A percentile compares a stretch with the other conserved stretches of the same genome.
Evolutionary conservation across 2,797 vertebrate species (phyloP).

Genomic region (Smutsia gigantea): DNA sequence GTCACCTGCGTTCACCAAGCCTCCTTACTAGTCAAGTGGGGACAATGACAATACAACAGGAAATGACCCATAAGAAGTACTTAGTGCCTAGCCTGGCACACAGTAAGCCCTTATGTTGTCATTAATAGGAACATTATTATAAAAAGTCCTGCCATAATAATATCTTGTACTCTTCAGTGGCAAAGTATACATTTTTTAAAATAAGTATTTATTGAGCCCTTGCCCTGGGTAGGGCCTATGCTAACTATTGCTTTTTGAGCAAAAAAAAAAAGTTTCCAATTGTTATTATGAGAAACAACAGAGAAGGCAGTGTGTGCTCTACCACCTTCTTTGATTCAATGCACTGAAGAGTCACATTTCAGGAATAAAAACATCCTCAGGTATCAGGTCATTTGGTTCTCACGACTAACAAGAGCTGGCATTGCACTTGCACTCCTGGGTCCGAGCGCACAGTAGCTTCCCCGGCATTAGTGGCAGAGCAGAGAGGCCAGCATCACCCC

Average conservation of each 20-base stretch:
- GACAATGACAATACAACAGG: no score
- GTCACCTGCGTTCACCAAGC: not conserved
- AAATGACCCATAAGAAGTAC: not conserved
- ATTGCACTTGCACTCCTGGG: no score
- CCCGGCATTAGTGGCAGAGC: not conserved
- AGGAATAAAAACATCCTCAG: not conserved
- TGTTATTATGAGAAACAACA: rapidly evolving
- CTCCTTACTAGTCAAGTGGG: not conserved
- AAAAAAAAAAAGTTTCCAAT: not conserved
- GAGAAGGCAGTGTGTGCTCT: not conserved
- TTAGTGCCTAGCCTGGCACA: not conserved
- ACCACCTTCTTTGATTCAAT: not conserved
- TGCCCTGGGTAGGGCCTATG: not conserved
- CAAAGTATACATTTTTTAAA: not conserved
- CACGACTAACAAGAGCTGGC: no score
- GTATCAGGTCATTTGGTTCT: not conserved
- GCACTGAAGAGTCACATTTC: not conserved
- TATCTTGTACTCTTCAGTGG: not conserved
- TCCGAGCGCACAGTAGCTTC: no score
- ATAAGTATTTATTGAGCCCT: not conserved
- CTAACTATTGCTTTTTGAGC: not conserved
- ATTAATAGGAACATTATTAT: not conserved
- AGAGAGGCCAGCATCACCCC: not conserved
- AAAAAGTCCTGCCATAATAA: not conserved
- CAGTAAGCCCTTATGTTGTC: rapidly evolving